Evolutionary conservation across 2,797 vertebrate genomes (phyloP).

Genomic region (Falco columbarius): DNA sequence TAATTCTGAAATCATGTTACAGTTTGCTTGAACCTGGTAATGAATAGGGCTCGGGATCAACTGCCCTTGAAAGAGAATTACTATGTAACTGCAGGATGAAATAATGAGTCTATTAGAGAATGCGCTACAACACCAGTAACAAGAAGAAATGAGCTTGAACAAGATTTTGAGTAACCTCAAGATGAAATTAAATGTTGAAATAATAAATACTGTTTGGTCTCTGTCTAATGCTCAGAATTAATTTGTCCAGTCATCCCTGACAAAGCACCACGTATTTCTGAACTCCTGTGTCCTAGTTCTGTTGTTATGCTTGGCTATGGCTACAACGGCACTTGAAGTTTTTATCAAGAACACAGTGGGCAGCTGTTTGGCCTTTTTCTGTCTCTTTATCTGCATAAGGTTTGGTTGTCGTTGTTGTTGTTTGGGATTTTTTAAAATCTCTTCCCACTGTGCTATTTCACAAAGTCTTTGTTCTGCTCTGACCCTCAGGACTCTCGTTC

Average conservation of each 20-base stretch:
- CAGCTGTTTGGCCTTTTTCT: neutral
- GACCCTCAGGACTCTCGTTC: fast-evolving
- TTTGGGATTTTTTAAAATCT: neutral
- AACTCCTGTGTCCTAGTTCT: neutral
- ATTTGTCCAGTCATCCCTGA: neutral
- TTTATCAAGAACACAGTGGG: neutral
- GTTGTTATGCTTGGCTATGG: neutral
- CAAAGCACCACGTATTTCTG: neutral
- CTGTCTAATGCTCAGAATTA: neutral
- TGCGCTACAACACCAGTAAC: neutral
- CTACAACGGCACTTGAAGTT: neutral
- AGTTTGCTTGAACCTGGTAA: neutral
- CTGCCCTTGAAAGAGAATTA: neutral
- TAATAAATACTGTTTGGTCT: neutral
- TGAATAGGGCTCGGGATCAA: neutral
- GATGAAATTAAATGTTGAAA: neutral
- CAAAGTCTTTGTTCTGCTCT: neutral
- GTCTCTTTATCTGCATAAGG: neutral
- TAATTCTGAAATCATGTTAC: neutral
- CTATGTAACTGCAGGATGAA: neutral
- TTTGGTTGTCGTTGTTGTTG: neutral
- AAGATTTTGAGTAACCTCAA: neutral
- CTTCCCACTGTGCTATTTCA: neutral
- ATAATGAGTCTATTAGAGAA: neutral
- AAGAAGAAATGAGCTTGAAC: neutral